Conservation (phyloP, 1,140 invertebrate genomes). For the Phymastichus coffea region DNA sequence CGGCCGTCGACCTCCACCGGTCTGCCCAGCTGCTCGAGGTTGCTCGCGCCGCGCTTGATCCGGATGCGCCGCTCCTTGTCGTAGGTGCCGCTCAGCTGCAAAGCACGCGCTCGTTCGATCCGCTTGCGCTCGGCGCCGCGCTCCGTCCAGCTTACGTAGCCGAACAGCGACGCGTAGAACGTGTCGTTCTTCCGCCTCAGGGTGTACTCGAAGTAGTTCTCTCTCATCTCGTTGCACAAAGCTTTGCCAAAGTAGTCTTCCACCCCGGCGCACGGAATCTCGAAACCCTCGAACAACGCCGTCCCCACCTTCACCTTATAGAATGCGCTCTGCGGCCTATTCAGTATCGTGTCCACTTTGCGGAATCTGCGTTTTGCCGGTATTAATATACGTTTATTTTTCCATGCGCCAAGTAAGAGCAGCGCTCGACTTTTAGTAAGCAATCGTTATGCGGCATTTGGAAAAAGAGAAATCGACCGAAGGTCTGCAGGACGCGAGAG, state of each 20-base stretch:
- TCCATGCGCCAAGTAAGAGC: no score
- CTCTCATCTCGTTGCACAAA: background rate
- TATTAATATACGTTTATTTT: slow-evolving; percentile 6
- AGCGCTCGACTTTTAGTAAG: no score
- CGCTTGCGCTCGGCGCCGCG: slow-evolving; percentile 58
- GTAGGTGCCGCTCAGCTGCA: no score
- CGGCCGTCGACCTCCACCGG: slow-evolving; percentile 65
- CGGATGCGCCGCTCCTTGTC: slow-evolving; percentile 61
- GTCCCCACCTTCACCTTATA: slow-evolving; percentile 65
- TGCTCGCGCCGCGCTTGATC: slow-evolving; percentile 68
- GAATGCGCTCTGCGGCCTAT: slow-evolving; percentile 63
- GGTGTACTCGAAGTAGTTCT: background rate
- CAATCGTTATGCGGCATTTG: no score
- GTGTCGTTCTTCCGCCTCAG: background rate
- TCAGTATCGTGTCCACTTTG: slow-evolving; percentile 41
- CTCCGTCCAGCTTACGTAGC: background rate
- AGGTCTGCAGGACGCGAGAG: no score
- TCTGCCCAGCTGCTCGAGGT: slow-evolving; percentile 67
- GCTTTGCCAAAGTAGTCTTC: background rate
- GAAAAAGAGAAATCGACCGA: no score
- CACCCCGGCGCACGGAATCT: slow-evolving; percentile 64
- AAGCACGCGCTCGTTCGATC: slow-evolving; percentile 62
- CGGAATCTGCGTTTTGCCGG: background rate
- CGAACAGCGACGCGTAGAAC: background rate
- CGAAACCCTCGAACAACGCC: slow-evolving; percentile 68